Percentiles rank a stretch among this genome's conserved stretches.
These are phyloP conservation scores for Hippocampus mohnikei DNA, from an alignment of 2,113 vertebrate genomes.

Conservation along the genomic window DNA sequence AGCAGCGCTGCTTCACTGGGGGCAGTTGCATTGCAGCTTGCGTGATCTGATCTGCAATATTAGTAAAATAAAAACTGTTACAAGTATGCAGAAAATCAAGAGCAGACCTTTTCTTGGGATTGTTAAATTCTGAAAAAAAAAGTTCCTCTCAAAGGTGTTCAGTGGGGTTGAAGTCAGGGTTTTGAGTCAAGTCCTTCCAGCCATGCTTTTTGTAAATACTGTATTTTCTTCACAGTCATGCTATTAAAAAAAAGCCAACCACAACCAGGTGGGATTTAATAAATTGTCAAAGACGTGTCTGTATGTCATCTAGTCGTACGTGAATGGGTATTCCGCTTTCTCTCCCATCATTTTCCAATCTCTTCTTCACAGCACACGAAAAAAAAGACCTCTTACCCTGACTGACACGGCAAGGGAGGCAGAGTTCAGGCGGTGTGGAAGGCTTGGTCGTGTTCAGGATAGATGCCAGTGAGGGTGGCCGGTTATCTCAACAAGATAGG, in stretches of 20 bases:
- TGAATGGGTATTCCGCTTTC: not conserved
- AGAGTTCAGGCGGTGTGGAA: constrained; percentile 14
- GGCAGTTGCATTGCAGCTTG: not conserved
- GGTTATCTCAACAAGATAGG: constrained; percentile 24
- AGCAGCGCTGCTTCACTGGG: not conserved
- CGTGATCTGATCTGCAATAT: not conserved
- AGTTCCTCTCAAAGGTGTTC: not conserved
- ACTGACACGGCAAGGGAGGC: not conserved
- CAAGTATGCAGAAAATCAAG: no score
- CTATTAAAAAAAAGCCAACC: no score
- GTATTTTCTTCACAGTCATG: no score
- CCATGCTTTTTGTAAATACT: no score
- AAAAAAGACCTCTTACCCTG: constrained; percentile 20
- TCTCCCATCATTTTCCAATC: constrained; percentile 6
- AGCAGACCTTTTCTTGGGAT: no score
- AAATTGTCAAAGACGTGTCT: no score
- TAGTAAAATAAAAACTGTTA: no score
- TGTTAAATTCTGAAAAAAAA: not conserved
- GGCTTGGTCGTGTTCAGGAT: not conserved
- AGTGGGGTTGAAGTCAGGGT: not conserved
- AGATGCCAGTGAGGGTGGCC: not conserved
- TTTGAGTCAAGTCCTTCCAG: not conserved
- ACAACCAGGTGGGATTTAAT: no score
- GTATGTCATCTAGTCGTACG: not conserved
- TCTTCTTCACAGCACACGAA: not conserved